Evolutionary conservation across 2,888 invertebrate species (phyloP).

Genomic region (Megaustenia siamemsis): DNA sequence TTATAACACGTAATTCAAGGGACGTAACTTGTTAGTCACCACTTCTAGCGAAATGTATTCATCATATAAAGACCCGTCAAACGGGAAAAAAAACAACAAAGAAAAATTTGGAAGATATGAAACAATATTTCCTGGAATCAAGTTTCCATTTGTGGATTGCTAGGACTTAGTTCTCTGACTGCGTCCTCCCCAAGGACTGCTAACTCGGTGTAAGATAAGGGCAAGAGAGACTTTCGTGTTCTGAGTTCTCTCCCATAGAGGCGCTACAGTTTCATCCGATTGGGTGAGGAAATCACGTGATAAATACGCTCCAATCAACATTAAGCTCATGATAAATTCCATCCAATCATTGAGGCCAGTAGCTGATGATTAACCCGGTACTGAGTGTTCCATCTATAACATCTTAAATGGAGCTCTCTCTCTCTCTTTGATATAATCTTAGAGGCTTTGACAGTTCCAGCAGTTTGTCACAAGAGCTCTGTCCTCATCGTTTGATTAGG

Average conservation of each 20-base stretch:
- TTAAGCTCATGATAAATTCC: slow-evolving; percentile 41
- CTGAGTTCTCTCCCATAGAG: slow-evolving; percentile 25
- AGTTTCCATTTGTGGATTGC: slow-evolving; percentile 37
- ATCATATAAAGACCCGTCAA: neutral
- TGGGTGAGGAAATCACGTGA: slow-evolving; percentile 34
- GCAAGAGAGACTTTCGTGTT: slow-evolving; percentile 15
- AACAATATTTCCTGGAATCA: slow-evolving; percentile 32
- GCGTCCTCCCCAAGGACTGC: neutral
- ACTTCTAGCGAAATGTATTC: neutral
- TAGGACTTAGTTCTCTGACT: slow-evolving; percentile 13
- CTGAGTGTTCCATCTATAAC: neutral
- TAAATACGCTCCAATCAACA: slow-evolving; percentile 37
- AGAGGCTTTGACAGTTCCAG: neutral
- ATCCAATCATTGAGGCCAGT: slow-evolving; percentile 6
- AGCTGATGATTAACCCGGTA: neutral
- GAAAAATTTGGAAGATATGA: too few species aligned
- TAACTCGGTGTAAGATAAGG: slow-evolving; percentile 23
- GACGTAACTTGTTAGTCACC: neutral
- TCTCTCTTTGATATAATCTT: slow-evolving; percentile 3
- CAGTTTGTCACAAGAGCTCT: neutral
- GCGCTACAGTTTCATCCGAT: slow-evolving; percentile 32
- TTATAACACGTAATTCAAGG: too few species aligned
- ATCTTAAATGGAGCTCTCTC: neutral
- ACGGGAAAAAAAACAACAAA: too few species aligned
- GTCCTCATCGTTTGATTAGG: neutral